Percentiles rank a stretch among this genome's conserved stretches.
Evolutionary conservation across 2,113 vertebrate genomes (phyloP).

Genomic region (Plotosus lineatus): DNA sequence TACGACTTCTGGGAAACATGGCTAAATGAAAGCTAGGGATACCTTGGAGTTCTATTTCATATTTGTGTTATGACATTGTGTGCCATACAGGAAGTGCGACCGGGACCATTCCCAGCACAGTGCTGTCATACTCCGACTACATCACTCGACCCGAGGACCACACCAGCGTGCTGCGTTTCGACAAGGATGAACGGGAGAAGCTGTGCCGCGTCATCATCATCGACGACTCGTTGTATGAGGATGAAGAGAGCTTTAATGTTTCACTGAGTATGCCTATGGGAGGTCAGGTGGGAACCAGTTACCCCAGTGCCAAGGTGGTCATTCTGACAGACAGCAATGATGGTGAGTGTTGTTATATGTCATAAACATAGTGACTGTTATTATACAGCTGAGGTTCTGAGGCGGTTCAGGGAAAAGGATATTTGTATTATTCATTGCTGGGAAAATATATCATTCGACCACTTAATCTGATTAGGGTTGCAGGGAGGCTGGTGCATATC

Average conservation of each 20-base stretch:
- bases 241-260: slow-evolving; percentile 82
- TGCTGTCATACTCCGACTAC: slow-evolving; percentile 82
- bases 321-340: slow-evolving; percentile 81
- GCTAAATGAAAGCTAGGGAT: not conserved
- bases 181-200: slow-evolving; percentile 79
- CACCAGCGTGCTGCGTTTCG: slow-evolving; percentile 78
- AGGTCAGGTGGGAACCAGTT: slow-evolving; percentile 73
- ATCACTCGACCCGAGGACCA: slow-evolving; percentile 82
- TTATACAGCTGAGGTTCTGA: not conserved
- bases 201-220: slow-evolving; percentile 79
- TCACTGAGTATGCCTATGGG: slow-evolving; percentile 81
- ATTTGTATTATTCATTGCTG: not conserved
- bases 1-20: not conserved
- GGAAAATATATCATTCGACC: too few relatives aligned
- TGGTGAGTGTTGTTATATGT: slow-evolving; percentile 70
- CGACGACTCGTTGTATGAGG: slow-evolving; percentile 84
- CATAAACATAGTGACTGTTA: not conserved
- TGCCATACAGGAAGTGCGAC: slow-evolving; percentile 72
- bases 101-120: slow-evolving; percentile 75
- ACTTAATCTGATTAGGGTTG: too few relatives aligned
- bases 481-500: too few relatives aligned
- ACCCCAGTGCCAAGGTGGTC: slow-evolving; percentile 72
- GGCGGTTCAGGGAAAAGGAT: not conserved
- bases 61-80: not conserved
- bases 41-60: not conserved